phyloP scores from a whole-genome alignment of 2,888 invertebrate species.

The Dryobota labecula region DNA sequence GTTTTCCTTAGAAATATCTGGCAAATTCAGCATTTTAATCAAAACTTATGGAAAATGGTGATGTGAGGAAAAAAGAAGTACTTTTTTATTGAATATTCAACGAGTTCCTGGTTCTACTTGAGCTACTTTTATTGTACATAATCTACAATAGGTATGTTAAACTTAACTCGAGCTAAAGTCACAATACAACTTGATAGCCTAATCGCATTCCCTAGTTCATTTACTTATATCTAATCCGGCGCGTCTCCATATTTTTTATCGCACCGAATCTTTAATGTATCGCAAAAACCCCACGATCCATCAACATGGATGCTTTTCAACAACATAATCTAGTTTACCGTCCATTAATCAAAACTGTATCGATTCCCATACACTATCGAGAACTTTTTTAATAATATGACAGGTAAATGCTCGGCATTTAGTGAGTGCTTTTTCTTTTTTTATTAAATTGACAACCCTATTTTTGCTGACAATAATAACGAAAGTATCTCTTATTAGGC shows the following conservation, averaged over 20 bases:
- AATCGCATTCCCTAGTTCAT: conserved; percentile 5
- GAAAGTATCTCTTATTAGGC: conserved; percentile 20
- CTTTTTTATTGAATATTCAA: not conserved
- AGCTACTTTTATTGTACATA: not conserved
- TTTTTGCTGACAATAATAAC: conserved; percentile 9
- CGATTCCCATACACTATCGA: conserved; percentile 86
- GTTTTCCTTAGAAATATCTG: not conserved
- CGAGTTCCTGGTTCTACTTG: not conserved
- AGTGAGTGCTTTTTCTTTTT: conserved; percentile 82
- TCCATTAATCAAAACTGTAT: conserved; percentile 88
- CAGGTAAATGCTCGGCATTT: conserved; percentile 89
- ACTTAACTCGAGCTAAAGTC: not conserved
- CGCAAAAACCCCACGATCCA: conserved; percentile 71
- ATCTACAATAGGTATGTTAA: not conserved
- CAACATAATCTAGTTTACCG: conserved; percentile 85
- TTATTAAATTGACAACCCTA: conserved; percentile 70
- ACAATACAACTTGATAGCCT: conserved; percentile 2
- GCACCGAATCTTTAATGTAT: conserved; percentile 53
- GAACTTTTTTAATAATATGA: conserved; percentile 88
- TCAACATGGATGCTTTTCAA: conserved; percentile 76
- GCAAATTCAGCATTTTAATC: too few relatives aligned
- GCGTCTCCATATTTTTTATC: conserved; percentile 35
- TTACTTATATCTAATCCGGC: conserved; percentile 18
- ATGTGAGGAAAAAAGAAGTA: not conserved
- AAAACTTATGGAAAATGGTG: not conserved